phyloP scores from a whole-genome alignment of 2,797 vertebrate genomes.

The Loriculus beryllinus region DNA sequence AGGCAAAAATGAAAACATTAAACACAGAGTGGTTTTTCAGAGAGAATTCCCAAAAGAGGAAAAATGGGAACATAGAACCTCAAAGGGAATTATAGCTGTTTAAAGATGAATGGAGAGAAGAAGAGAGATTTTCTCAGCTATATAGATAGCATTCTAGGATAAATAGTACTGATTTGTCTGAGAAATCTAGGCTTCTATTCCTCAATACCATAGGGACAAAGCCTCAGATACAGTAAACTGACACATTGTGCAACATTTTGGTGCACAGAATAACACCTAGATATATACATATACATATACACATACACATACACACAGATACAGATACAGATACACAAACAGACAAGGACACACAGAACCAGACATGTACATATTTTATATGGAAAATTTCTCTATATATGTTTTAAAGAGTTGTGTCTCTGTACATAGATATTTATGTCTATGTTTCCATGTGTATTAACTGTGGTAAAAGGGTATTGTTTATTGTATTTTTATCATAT shows the following conservation, averaged over 20 bases:
- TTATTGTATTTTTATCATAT: fast-evolving
- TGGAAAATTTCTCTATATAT: background rate
- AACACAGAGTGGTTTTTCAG: background rate
- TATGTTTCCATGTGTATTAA: background rate
- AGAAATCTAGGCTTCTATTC: background rate
- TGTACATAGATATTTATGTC: background rate
- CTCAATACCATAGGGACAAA: background rate
- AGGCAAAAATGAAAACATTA: background rate
- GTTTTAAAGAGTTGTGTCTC: background rate
- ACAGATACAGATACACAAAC: background rate
- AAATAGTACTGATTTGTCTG: background rate
- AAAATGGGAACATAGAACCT: background rate
- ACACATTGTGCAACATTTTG: background rate
- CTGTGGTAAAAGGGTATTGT: background rate
- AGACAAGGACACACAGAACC: background rate
- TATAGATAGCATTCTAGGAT: background rate
- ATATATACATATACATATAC: background rate
- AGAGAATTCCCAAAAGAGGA: background rate
- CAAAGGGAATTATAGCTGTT: background rate
- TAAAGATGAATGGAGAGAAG: background rate
- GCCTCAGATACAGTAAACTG: background rate
- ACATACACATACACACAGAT: background rate
- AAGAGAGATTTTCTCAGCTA: background rate
- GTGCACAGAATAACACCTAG: background rate
- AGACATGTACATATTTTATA: background rate